Evolutionary conservation across 2,113 vertebrate genomes (phyloP).

Genomic region (Dascyllus trimaculatus): DNA sequence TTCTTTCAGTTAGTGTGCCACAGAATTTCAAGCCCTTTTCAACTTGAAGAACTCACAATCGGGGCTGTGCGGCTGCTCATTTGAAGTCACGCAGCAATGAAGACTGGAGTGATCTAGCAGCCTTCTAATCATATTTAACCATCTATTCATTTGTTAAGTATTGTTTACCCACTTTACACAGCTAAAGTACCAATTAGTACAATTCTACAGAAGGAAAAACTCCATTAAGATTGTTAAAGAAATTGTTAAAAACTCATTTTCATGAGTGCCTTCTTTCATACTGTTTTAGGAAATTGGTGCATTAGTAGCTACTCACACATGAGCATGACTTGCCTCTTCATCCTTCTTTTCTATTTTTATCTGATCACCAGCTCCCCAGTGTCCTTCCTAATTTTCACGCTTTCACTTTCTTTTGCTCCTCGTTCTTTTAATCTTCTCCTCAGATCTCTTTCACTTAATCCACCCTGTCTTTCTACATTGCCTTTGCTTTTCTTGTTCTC

Average conservation of each 20-base stretch:
- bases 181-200: not conserved
- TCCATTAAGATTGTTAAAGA: not conserved
- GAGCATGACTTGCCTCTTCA: constrained; percentile 32
- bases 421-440: constrained; percentile 44
- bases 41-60: not conserved
- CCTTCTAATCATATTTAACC: not conserved
- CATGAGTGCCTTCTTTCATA: not conserved
- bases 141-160: not conserved
- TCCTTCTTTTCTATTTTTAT: constrained; percentile 59
- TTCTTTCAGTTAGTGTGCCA: not conserved
- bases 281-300: not conserved
- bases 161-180: not conserved
- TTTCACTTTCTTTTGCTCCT: constrained; percentile 32
- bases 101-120: not conserved
- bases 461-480: constrained; percentile 11
- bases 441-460: constrained; percentile 53
- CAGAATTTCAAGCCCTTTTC: not conserved
- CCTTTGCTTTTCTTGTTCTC: constrained; percentile 20
- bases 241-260: not conserved
- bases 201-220: not conserved
- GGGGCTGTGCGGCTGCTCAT: not conserved
- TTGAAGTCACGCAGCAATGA: not conserved
- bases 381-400: constrained; percentile 44
- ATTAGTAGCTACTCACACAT: constrained; percentile 38
- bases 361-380: constrained; percentile 48